Conservation (phyloP, 2,113 vertebrate species). For the Phasianus colchicus region DNA sequence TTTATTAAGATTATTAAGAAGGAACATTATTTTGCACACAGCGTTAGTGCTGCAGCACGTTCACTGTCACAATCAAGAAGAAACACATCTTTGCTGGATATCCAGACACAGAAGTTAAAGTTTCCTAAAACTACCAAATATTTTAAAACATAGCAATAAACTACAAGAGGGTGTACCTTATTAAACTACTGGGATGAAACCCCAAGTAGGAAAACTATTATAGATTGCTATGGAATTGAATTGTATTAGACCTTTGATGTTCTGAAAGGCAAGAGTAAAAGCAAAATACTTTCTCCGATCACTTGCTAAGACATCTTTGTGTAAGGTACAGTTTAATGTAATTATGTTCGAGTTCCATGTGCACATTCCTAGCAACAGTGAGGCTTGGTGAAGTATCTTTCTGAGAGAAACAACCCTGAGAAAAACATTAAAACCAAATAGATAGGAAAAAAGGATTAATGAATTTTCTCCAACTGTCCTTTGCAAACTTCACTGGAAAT, state of each 20-base stretch:
- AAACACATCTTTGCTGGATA: background rate
- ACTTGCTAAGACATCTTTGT: background rate
- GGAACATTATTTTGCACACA: background rate
- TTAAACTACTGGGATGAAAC: background rate
- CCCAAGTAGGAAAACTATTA: background rate
- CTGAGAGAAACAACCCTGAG: background rate
- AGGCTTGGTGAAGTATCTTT: background rate
- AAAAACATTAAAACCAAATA: background rate
- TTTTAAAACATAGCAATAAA: background rate
- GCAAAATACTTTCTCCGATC: background rate
- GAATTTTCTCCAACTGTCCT: background rate
- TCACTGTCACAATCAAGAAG: background rate
- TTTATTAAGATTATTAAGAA: background rate
- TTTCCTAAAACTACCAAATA: background rate
- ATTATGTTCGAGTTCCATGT: background rate
- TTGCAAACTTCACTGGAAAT: background rate
- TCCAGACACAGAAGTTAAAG: background rate
- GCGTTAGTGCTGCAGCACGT: background rate
- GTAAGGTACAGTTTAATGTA: background rate
- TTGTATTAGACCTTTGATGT: background rate
- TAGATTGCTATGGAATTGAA: background rate
- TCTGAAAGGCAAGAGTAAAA: background rate
- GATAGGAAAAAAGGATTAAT: background rate
- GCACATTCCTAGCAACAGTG: background rate
- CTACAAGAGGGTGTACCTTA: background rate